Base-by-base conservation (phyloP, 92 coral and sea anemone genomes). In the Montipora capitata region DNA sequence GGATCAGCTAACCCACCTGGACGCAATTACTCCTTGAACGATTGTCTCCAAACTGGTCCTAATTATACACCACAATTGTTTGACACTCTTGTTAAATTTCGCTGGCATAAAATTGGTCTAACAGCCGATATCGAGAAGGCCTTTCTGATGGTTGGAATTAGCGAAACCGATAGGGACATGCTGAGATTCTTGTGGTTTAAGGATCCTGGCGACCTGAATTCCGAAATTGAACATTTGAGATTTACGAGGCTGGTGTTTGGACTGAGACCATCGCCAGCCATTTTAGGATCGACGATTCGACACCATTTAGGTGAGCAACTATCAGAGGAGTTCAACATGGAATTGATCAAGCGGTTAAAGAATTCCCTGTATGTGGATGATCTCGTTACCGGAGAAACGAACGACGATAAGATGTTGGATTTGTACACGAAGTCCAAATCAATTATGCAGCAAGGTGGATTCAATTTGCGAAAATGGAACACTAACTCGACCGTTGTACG, bases 141-240 rank as follows among this genome's bases (percentile, higher is more conserved):
- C n/a, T n/a, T n/a, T n/a, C n/a, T n/a, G n/a, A n/a, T n/a, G n/a
- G n/a, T n/a, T n/a, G n/a, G 49, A 44, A 44, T 44, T 44, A 44
- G 49, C 49, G 77, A 76, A 16, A 82, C 76, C 40, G 88, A 79
- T 0, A 80, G 74, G 58, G 84, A 82, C 20, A 88, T 78, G 74
- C 54, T 90, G 70, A 82, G 90, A 62, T 90, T 90, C 84, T 75
- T 85, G 68, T 90, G 94, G 94, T 59, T 85, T 64, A 74, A 85
- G 71, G 84, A 90, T 49, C 90, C 87, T 5, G 79, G 49, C 65
- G 66, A 82, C 13, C 58, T 75, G 57, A 88, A 75, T 49, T 82
- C 84, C 9, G 88, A 82, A 56, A 17, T 89, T 65, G 44, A 61
- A 65, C 88, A 82, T n/a, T 72, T 75, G 61, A 62, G 80, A 68